Percentiles rank a stretch among this genome's conserved stretches.
Evolutionary conservation across 2,113 vertebrate genomes (phyloP).

Genomic region (Carassius gibelio): DNA sequence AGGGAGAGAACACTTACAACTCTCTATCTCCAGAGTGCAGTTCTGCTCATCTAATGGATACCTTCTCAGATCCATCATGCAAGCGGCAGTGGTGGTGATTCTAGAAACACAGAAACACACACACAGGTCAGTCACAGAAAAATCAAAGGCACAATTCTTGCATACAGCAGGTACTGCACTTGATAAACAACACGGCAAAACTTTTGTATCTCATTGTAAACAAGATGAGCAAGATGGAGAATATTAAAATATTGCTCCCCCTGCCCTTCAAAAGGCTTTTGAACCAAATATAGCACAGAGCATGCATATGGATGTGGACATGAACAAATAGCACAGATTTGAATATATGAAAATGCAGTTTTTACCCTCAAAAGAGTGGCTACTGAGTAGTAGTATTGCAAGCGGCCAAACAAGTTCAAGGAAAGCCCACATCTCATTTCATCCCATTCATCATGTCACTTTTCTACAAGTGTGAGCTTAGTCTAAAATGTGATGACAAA

Average conservation of each 20-base stretch:
- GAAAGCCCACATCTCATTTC: slow-evolving; percentile 3
- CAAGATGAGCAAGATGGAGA: background rate
- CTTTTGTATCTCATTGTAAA: background rate
- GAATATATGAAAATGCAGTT: background rate
- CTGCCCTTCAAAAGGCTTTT: slow-evolving; percentile 34
- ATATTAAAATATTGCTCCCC: slow-evolving; percentile 16
- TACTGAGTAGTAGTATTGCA: background rate
- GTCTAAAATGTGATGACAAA: slow-evolving; percentile 40
- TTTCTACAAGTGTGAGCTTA: slow-evolving; percentile 16
- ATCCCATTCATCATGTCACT: slow-evolving; percentile 32
- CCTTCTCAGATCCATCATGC: slow-evolving; percentile 98
- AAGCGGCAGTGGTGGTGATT: slow-evolving; percentile 98
- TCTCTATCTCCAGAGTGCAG: slow-evolving; percentile 98
- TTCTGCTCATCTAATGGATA: slow-evolving; percentile 94
- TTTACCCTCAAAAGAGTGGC: background rate
- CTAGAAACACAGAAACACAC: slow-evolving; percentile 66
- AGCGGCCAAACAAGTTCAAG: background rate
- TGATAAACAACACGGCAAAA: background rate
- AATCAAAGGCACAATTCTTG: background rate
- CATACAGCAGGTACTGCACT: background rate
- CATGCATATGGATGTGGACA: slow-evolving; percentile 38
- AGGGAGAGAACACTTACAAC: slow-evolving; percentile 84
- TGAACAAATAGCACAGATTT: slow-evolving; percentile 34
- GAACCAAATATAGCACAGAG: slow-evolving; percentile 49
- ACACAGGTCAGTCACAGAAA: slow-evolving; percentile 1